phyloP scores from a whole-genome alignment of 2,113 vertebrate species.

The Epinephelus lanceolatus region DNA sequence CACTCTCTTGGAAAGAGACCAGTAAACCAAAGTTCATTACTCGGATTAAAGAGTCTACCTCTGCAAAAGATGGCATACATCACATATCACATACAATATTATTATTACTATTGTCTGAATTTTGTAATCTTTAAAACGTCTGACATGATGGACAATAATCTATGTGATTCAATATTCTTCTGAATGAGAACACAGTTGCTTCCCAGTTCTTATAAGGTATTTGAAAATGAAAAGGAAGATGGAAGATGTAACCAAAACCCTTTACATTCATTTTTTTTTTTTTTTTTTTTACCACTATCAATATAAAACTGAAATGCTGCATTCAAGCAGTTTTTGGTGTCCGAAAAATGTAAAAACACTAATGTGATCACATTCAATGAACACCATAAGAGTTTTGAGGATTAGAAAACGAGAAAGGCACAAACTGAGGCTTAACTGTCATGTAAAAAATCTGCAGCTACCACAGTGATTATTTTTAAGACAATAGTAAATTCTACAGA shows the following conservation, averaged over 20 bases:
- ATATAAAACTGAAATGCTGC: neutral
- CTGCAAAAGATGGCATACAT: too few species aligned
- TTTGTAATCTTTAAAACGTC: too few species aligned
- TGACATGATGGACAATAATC: too few species aligned
- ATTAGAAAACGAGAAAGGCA: neutral
- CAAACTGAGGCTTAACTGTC: neutral
- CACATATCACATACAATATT: too few species aligned
- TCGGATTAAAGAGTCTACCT: too few species aligned
- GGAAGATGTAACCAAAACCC: neutral
- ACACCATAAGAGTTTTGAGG: neutral
- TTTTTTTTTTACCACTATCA: neutral
- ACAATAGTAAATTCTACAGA: neutral
- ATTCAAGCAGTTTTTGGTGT: neutral
- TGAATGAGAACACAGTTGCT: too few species aligned
- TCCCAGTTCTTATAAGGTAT: too few species aligned
- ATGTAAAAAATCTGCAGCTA: neutral
- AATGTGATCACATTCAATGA: neutral
- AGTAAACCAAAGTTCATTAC: too few species aligned
- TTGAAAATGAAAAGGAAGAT: too few species aligned
- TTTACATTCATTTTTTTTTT: neutral
- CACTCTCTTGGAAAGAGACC: too few species aligned
- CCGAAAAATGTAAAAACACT: neutral
- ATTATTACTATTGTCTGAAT: too few species aligned
- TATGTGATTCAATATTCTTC: too few species aligned
- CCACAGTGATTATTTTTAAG: neutral